A percentile compares a stretch with the other conserved stretches of the same genome.
Evolutionary conservation across 64 coral and sea anemone species (phyloP).

Genomic region (Montipora efflorescens): DNA sequence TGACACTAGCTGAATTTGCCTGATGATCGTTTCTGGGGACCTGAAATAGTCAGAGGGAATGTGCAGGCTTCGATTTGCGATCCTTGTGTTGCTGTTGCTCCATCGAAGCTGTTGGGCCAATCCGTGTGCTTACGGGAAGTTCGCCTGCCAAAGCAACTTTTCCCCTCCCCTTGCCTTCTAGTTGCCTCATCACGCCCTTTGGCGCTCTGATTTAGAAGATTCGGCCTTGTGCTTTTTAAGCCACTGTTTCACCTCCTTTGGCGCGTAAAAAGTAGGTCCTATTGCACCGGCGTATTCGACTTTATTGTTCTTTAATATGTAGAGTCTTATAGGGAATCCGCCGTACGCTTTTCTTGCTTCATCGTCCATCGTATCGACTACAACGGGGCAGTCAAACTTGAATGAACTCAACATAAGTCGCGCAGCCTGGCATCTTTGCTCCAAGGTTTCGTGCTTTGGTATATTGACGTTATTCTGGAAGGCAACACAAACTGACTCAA

Average conservation of each 20-base stretch:
- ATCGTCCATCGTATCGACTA: constrained; percentile 81
- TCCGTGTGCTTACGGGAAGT: neutral
- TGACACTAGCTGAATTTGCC: constrained; percentile 5
- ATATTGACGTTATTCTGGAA: constrained; percentile 76
- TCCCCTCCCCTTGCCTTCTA: too few species aligned
- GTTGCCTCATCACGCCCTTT: neutral
- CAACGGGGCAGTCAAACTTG: constrained; percentile 55
- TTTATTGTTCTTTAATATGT: constrained; percentile 49
- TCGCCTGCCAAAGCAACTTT: neutral
- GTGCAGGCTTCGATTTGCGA: neutral
- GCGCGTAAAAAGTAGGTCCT: constrained; percentile 82
- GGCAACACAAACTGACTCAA: neutral
- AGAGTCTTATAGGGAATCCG: constrained; percentile 68
- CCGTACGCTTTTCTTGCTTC: constrained; percentile 63
- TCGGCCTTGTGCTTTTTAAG: constrained; percentile 18
- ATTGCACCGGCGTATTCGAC: constrained; percentile 66
- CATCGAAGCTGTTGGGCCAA: neutral
- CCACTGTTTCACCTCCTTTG: constrained; percentile 66
- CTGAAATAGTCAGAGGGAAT: neutral
- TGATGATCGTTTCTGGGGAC: neutral
- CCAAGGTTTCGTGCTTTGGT: constrained; percentile 64
- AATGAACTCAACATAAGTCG: constrained; percentile 45
- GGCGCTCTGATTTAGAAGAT: neutral
- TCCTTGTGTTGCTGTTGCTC: neutral
- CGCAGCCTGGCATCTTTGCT: constrained; percentile 72